Conservation (phyloP, 2,888 invertebrate genomes). For the Lepidocyrtoides sp. region DNA sequence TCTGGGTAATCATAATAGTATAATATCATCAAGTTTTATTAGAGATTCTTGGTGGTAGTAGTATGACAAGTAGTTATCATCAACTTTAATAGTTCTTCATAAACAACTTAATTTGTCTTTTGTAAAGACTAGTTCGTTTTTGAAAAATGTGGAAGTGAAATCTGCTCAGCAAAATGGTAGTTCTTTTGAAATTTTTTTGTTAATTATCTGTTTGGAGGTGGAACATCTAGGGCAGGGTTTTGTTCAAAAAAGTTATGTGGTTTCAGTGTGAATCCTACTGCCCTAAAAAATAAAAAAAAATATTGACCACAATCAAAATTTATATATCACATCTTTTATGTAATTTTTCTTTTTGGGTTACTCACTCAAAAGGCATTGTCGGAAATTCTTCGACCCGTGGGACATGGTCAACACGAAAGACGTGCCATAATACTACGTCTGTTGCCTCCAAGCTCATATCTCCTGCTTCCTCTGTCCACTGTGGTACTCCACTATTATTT, state of each 20-base stretch:
- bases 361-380: slow-evolving; percentile 80
- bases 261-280: slow-evolving; percentile 77
- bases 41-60: no score
- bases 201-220: slow-evolving; percentile 53
- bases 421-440: slow-evolving; percentile 81
- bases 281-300: background rate
- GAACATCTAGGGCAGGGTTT: slow-evolving; percentile 80
- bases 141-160: no score
- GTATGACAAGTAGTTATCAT: no score
- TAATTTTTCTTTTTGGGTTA: slow-evolving; percentile 53
- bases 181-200: no score
- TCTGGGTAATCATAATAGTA: no score
- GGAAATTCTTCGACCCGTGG: slow-evolving; percentile 78
- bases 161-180: no score
- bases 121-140: no score
- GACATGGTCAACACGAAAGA: slow-evolving; percentile 69
- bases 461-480: slow-evolving; percentile 65
- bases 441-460: slow-evolving; percentile 55
- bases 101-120: no score
- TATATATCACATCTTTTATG: background rate
- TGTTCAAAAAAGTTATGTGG: slow-evolving; percentile 78
- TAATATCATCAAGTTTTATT: no score
- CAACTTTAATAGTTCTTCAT: no score
- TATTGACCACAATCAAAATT: background rate
- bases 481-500: slow-evolving; percentile 67